These are phyloP conservation scores for Napeogenes inachia DNA, from an alignment of 2,888 invertebrate species.

Conservation along the genomic window DNA sequence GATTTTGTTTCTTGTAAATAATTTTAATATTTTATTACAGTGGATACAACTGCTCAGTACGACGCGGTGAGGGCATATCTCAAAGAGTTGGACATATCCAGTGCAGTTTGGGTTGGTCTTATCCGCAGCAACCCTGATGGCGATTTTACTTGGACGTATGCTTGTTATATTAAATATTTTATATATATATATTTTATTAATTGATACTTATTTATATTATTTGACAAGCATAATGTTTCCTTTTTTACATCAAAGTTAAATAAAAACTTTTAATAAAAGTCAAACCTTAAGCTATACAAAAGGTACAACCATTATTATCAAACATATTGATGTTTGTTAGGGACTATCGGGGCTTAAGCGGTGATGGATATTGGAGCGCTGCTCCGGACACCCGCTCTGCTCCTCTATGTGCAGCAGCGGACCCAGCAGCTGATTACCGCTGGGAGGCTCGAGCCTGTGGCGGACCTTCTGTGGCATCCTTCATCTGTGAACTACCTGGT, in stretches of 20 bases:
- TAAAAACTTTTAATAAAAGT: too few relatives aligned
- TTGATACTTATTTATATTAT: background rate
- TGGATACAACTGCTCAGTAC: slow-evolving; percentile 86
- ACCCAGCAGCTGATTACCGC: slow-evolving; percentile 86
- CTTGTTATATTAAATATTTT: slow-evolving; percentile 34
- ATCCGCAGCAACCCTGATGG: slow-evolving; percentile 83
- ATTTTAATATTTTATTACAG: slow-evolving; percentile 56
- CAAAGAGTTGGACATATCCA: slow-evolving; percentile 85
- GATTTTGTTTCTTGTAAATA: slow-evolving; percentile 1
- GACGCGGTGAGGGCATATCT: slow-evolving; percentile 87
- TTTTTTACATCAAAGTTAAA: too few relatives aligned
- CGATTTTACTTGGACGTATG: slow-evolving; percentile 88
- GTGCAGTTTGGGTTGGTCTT: slow-evolving; percentile 87
- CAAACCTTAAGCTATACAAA: too few relatives aligned
- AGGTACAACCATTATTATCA: too few relatives aligned
- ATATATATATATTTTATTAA: background rate
- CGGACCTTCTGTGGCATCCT: slow-evolving; percentile 86
- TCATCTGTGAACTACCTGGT: slow-evolving; percentile 89
- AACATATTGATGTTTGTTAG: slow-evolving; percentile 43
- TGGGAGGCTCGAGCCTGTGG: slow-evolving; percentile 87
- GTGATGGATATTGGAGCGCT: slow-evolving; percentile 86
- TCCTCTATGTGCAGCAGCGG: slow-evolving; percentile 85
- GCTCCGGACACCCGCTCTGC: slow-evolving; percentile 78
- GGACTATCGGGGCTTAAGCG: slow-evolving; percentile 78
- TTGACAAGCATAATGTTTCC: background rate